Evolutionary conservation across 1,140 invertebrate genomes (phyloP).

Genomic region (Diorhabda sublineata): DNA sequence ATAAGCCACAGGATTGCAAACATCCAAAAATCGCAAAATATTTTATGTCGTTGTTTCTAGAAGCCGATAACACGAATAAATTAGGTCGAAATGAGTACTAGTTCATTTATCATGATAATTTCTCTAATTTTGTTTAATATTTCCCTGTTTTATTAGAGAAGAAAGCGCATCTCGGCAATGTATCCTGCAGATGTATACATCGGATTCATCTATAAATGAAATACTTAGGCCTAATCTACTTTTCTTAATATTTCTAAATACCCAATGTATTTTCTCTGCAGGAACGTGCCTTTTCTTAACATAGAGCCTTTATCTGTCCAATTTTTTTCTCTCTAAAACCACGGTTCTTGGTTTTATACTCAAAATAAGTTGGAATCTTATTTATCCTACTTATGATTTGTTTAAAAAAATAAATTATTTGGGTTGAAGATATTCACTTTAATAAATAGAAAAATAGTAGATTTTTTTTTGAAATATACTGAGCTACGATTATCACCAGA

Average conservation of each 20-base stretch:
- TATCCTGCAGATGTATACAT: slow-evolving; percentile 28
- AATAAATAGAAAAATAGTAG: neutral
- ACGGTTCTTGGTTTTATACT: slow-evolving; percentile 24
- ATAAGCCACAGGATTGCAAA: no score
- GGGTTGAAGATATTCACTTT: neutral
- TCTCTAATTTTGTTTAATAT: neutral
- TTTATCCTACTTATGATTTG: neutral
- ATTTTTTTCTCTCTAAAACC: slow-evolving; percentile 15
- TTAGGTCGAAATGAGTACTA: no score
- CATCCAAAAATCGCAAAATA: no score
- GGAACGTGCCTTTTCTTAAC: slow-evolving; percentile 26
- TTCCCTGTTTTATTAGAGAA: slow-evolving; percentile 3
- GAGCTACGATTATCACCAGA: no score
- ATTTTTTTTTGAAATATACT: no score
- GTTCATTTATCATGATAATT: neutral
- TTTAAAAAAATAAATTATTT: neutral
- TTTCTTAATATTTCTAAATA: slow-evolving; percentile 21
- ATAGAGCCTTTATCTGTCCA: slow-evolving; percentile 22
- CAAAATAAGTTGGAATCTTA: neutral
- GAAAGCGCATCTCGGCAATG: neutral
- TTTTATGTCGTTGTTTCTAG: no score
- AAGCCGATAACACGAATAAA: no score
- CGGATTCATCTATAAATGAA: slow-evolving; percentile 20
- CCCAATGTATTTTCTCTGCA: slow-evolving; percentile 27
- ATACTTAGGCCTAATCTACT: slow-evolving; percentile 29